phyloP scores from a whole-genome alignment of 2,113 vertebrate species.

The Phyllopteryx taeniolatus region DNA sequence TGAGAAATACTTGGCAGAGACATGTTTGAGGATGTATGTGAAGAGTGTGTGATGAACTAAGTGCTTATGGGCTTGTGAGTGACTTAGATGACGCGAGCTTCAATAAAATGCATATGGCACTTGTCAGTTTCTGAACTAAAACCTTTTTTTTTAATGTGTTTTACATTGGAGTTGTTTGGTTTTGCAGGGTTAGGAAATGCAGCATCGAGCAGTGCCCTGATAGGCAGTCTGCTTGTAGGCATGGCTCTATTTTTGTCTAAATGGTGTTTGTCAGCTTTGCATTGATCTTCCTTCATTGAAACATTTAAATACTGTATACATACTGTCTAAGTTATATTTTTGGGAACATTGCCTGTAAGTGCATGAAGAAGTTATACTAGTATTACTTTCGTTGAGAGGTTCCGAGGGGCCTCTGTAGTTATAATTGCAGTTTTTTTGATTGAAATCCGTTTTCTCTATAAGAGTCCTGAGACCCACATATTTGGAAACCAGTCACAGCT shows the following conservation, averaged over 20 bases:
- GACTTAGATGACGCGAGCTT: neutral
- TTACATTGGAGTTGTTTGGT: neutral
- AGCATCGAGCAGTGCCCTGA: no score
- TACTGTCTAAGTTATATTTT: no score
- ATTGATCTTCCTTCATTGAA: neutral
- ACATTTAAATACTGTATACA: no score
- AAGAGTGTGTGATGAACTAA: neutral
- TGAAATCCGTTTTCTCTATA: no score
- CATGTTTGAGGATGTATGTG: neutral
- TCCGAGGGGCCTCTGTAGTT: no score
- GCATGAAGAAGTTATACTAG: no score
- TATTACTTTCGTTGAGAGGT: no score
- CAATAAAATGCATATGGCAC: neutral
- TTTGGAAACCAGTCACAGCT: neutral
- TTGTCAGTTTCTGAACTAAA: neutral
- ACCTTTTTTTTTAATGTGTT: neutral
- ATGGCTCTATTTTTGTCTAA: neutral
- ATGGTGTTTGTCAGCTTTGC: neutral
- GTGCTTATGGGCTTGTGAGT: neutral
- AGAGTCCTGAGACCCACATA: no score
- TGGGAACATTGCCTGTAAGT: no score
- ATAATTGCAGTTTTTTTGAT: constrained; percentile 15
- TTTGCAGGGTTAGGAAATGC: neutral
- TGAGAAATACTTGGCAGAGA: neutral
- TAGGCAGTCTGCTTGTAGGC: neutral